A percentile compares a stretch with the other conserved stretches of the same genome.
Conservation (phyloP, 2,888 invertebrate genomes). For the Shargacucullia verbasci region DNA sequence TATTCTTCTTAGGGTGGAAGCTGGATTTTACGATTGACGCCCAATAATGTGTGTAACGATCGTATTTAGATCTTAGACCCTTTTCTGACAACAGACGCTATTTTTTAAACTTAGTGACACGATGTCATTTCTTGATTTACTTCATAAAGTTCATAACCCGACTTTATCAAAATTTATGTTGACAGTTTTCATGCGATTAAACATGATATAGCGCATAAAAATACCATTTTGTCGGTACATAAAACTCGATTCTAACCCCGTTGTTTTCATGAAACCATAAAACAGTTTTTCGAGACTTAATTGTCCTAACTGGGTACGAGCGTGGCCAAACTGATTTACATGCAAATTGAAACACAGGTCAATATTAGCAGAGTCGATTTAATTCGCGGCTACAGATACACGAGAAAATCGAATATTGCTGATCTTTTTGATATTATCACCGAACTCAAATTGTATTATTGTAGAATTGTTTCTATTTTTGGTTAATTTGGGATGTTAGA, state of each 20-base stretch:
- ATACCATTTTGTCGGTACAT: slow-evolving; percentile 27
- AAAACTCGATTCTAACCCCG: slow-evolving; percentile 30
- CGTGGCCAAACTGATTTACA: slow-evolving; percentile 62
- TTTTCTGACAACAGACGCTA: too few species aligned
- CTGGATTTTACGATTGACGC: too few species aligned
- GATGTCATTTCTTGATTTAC: too few species aligned
- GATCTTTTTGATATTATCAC: slow-evolving; percentile 43
- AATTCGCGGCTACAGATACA: slow-evolving; percentile 36
- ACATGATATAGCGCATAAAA: slow-evolving; percentile 27
- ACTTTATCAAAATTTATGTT: slow-evolving; percentile 12
- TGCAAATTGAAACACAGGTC: slow-evolving; percentile 71
- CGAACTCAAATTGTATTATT: slow-evolving; percentile 32
- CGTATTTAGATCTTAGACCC: too few species aligned
- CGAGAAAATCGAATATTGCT: slow-evolving; percentile 16
- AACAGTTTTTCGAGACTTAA: slow-evolving; percentile 50
- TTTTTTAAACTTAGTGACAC: too few species aligned
- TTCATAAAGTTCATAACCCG: background rate
- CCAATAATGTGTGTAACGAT: too few species aligned
- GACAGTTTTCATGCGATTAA: slow-evolving; percentile 44
- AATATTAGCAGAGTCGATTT: slow-evolving; percentile 68
- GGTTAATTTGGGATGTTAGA: slow-evolving; percentile 2
- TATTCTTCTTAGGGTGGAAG: too few species aligned
- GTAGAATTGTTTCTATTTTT: slow-evolving; percentile 27
- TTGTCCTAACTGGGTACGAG: slow-evolving; percentile 42
- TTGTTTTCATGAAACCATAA: slow-evolving; percentile 24